These are phyloP conservation scores for Petrocephalus microphthalmus DNA, from an alignment of 2,113 vertebrate species.

Conservation along the genomic window DNA sequence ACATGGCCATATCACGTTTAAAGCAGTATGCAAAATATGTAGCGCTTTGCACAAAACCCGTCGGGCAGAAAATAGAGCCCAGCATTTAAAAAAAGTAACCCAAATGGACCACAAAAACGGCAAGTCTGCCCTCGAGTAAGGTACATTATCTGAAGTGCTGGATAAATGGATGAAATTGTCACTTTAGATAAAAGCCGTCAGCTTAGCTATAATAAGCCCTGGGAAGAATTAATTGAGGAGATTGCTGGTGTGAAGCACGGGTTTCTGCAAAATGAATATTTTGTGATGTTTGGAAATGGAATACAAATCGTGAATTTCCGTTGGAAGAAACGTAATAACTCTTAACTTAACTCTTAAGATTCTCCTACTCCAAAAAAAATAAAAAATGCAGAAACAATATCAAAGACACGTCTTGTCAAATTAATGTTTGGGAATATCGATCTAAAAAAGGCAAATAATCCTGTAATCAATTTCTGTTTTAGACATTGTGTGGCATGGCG, in stretches of 20 bases:
- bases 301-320: slow-evolving; percentile 6
- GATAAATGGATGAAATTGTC: slow-evolving; percentile 12
- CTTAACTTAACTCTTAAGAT: neutral
- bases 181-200: slow-evolving; percentile 11
- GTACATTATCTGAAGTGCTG: slow-evolving; percentile 11
- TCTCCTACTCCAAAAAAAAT: neutral
- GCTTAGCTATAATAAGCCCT: slow-evolving; percentile 11
- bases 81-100: slow-evolving; percentile 9
- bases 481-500: neutral
- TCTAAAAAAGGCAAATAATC: neutral
- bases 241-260: slow-evolving; percentile 4
- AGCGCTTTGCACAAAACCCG: slow-evolving; percentile 7
- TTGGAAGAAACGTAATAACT: neutral
- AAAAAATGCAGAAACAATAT: neutral
- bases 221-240: slow-evolving; percentile 11
- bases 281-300: slow-evolving; percentile 11
- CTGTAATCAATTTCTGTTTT: neutral
- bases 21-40: slow-evolving; percentile 5
- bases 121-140: slow-evolving; percentile 10
- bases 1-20: neutral
- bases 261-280: slow-evolving; percentile 9
- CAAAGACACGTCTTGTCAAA: neutral
- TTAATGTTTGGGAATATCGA: neutral
- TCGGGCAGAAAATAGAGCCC: slow-evolving; percentile 4
- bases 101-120: slow-evolving; percentile 7